phyloP scores from a whole-genome alignment of 2,888 invertebrate species.

The Dendrolimus houi region DNA sequence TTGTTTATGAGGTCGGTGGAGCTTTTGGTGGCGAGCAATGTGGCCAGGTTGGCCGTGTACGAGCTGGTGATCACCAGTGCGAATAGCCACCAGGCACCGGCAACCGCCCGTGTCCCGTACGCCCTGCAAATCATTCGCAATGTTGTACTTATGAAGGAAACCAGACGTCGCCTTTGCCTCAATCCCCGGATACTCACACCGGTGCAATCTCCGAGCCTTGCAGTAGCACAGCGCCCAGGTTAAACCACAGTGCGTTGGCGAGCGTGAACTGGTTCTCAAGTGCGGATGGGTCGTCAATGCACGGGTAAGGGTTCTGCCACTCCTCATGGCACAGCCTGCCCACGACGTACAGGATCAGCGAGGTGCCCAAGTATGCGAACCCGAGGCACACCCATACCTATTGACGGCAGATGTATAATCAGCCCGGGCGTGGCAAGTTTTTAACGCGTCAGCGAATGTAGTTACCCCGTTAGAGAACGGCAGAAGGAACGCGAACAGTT shows the following conservation, averaged over 20 bases:
- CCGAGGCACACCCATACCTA: conserved; percentile 90
- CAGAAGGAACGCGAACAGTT: conserved; percentile 92
- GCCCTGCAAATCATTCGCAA: conserved; percentile 73
- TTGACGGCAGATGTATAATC: background rate
- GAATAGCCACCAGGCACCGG: conserved; percentile 93
- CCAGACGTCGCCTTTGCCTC: too few relatives aligned
- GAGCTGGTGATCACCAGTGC: conserved; percentile 90
- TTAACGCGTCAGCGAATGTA: background rate
- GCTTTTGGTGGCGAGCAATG: conserved; percentile 89
- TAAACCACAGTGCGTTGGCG: conserved; percentile 92
- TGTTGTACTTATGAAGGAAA: too few relatives aligned
- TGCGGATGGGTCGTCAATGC: conserved; percentile 86
- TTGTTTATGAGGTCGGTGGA: conserved; percentile 80
- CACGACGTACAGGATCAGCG: conserved; percentile 86
- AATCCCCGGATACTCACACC: conserved; percentile 79
- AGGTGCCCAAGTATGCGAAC: conserved; percentile 87
- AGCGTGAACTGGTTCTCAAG: conserved; percentile 91
- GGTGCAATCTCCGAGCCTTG: conserved; percentile 93
- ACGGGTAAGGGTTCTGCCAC: conserved; percentile 93
- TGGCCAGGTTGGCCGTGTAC: conserved; percentile 94
- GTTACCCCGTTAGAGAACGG: conserved; percentile 85
- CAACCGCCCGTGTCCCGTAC: conserved; percentile 90
- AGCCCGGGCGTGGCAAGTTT: too few relatives aligned
- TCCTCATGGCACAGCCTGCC: conserved; percentile 90
- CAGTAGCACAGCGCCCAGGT: conserved; percentile 88